Percentiles rank a stretch among this genome's conserved stretches.
Conservation (phyloP, 2,113 vertebrate genomes). For the Hemiprocne comata region DNA sequence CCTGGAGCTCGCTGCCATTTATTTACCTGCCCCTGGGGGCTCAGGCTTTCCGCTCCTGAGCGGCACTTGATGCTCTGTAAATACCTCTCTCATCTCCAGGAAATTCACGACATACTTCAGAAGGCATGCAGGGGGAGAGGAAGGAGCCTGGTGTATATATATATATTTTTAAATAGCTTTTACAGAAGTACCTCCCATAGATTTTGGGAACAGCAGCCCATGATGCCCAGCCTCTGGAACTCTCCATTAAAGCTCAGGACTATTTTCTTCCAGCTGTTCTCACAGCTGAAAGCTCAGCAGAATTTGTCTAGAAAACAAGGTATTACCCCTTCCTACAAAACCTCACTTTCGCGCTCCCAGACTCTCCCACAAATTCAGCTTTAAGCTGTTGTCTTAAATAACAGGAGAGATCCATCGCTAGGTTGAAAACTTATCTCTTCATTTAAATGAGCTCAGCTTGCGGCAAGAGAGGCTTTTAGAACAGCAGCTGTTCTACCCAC, state of each 20-base stretch:
- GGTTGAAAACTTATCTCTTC: too few relatives aligned
- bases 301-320: background rate
- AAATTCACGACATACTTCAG: conserved; percentile 1
- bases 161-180: background rate
- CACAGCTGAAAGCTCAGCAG: background rate
- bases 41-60: background rate
- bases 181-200: background rate
- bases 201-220: background rate
- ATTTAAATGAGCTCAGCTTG: background rate
- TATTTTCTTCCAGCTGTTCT: background rate
- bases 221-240: background rate
- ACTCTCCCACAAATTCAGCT: background rate
- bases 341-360: background rate
- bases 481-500: background rate
- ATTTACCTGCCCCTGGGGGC: background rate
- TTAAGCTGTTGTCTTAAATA: background rate
- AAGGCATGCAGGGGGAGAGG: background rate
- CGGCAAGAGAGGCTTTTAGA: background rate
- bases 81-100: background rate
- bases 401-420: background rate
- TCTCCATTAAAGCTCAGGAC: background rate
- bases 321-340: background rate
- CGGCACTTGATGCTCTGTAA: background rate
- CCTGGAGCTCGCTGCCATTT: background rate
- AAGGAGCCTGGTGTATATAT: background rate